Base-by-base conservation (phyloP, 2,888 invertebrate species). In the Clanis bilineata region DNA sequence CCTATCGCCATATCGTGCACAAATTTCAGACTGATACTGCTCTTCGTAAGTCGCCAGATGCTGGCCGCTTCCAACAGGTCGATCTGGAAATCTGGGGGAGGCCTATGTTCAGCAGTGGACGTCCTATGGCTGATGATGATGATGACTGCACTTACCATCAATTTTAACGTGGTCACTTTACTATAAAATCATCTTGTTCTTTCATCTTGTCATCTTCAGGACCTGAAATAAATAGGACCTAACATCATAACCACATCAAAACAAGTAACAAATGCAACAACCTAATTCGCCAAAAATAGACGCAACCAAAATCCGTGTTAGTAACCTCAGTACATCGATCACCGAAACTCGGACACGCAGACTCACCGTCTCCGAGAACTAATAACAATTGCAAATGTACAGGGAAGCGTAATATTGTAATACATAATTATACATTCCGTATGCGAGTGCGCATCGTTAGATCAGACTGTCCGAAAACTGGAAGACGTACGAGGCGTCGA, bases 401-500 rank as follows among this genome's bases (percentile, higher is more conserved):
- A 65, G 73, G 74, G 73, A 75, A 76, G 64, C 69, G 45, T 28
- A 57, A 51, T 70, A 68, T 70, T 65, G 67, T 71, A 69, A 72
- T 64, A 65, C 66, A 63, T 64, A 71, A 79, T 84, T 82, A 70
- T 47, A 62, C 64, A 90, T 84, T 84, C 88, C 43, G 23, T 4
- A 7, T 61, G 69, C 81, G 84, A 79, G 56, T 63, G 10, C 4
- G 59, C 55, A 66, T 80, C 76, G 80, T 77, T 79, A 79, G 84
- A 84, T 86, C 83, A 82, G 76, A 72, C 71, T 73, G 82, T 72
- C 79, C 79, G 76, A 86, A 36, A 86, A 84, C 73, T 71, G 65
- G 70, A 71, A 83, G 81, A 85, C 82, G 73, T 75, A 84, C 73
- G 83, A 89, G 86, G 87, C 88, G 89, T 86, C 89, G 76, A 88